Base-by-base conservation (phyloP, 2,797 vertebrate species). In the Pangasius macronema region DNA sequence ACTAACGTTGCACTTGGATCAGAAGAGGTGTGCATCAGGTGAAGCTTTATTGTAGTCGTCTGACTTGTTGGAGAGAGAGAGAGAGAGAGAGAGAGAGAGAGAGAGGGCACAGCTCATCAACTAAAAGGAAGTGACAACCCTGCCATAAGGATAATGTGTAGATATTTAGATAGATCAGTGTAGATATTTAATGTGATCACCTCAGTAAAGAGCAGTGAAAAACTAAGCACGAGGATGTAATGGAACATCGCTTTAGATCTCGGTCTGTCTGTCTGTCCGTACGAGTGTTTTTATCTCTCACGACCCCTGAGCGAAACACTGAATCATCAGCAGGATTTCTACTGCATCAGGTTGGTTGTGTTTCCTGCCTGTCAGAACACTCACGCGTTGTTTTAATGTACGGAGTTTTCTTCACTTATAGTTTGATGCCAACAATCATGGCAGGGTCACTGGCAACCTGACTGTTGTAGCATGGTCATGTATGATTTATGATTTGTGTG, bases 61-160 rank as follows among this genome's bases (percentile, higher is more conserved):
- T 63, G 24, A 55, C 16, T 63, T 63, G 61, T 24, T 24, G 27
- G 59, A 39, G 39, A 39, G 42, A 42, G 24, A 10, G 59, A 63
- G 24, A 2, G 7, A 27, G 16, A 10, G 24, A 61, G 2, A 24
- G 2, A 24, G 6, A 68, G 30, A 33, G 65, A 20, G 33, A 36
- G 33, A 7, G 5, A 33, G 11, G 4, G 33, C 6, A 39, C 8
- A 39, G 72, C 9, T 49, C 24, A 46, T 73, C 39, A 73, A 73
- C 94, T 93, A 91, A 92, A 92, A 89, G 89, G 89, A 89, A 91
- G 92, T 49, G 70, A 86, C 75, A 73, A 39, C 30, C 42, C 42
- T 53, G 10, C 39, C 22, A 33, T 33, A 36, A 55, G 5, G 33
- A 84, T 30, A 39, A 84, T 18, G 16, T 22, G 20, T 46, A 24